These are phyloP conservation scores for Cygnus buccinator DNA, from an alignment of 2,113 vertebrate species.

Conservation along the genomic window DNA sequence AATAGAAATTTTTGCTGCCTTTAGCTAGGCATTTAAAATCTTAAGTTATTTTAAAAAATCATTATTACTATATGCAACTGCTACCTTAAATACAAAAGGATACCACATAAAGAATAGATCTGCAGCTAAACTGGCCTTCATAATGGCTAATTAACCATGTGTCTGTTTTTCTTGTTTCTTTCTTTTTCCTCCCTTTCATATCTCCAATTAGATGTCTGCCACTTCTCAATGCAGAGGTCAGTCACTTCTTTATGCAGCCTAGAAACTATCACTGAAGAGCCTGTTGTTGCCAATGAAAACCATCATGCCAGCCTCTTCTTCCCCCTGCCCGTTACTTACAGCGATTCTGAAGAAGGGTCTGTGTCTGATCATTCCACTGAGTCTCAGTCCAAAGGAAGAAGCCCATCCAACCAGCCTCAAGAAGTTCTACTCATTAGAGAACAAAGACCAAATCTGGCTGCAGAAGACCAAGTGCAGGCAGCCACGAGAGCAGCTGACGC, in stretches of 20 bases:
- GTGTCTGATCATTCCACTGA: not conserved
- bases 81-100: not conserved
- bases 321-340: not conserved
- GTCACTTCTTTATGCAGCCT: slow-evolving; percentile 80
- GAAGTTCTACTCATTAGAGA: not conserved
- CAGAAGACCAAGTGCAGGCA: not conserved
- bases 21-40: not conserved
- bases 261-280: slow-evolving; percentile 85
- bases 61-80: not conserved
- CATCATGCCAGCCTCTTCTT: slow-evolving; percentile 31
- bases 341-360: slow-evolving; percentile 47
- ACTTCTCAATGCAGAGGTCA: slow-evolving; percentile 76
- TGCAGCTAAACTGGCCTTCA: not conserved
- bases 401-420: not conserved
- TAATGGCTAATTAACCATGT: not conserved
- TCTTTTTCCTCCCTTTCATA: not conserved
- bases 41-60: not conserved
- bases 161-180: slow-evolving; percentile 2
- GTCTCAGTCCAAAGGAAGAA: not conserved
- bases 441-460: not conserved
- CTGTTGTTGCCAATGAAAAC: slow-evolving; percentile 65
- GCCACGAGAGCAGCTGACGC: not conserved
- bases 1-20: not conserved
- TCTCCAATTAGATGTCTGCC: slow-evolving; percentile 73
- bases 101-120: not conserved